Evolutionary conservation across 2,888 invertebrate species (phyloP).

Genomic region (Pedicia rivosa): DNA sequence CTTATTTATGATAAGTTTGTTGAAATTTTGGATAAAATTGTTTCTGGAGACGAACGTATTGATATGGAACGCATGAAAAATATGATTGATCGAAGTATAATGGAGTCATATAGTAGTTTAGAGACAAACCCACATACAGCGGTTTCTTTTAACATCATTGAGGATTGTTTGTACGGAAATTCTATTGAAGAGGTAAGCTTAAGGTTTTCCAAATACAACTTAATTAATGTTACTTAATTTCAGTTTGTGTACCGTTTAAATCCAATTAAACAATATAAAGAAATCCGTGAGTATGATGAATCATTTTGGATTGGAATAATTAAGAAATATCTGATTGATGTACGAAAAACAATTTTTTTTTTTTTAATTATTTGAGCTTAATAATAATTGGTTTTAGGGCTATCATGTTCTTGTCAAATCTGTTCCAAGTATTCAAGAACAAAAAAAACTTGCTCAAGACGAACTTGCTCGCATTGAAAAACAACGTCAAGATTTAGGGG

Average conservation of each 20-base stretch:
- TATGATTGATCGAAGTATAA: constrained; percentile 51
- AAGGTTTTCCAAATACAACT: too few species aligned
- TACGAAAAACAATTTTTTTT: too few species aligned
- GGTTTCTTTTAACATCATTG: constrained; percentile 61
- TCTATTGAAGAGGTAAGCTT: constrained; percentile 55
- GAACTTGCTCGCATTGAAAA: constrained; percentile 55
- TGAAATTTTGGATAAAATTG: constrained; percentile 32
- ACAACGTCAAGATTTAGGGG: constrained; percentile 47
- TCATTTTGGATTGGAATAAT: constrained; percentile 59
- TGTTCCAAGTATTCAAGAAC: constrained; percentile 45
- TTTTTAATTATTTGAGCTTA: too few species aligned
- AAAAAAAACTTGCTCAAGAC: constrained; percentile 47
- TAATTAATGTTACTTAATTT: too few species aligned
- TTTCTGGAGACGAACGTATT: constrained; percentile 33
- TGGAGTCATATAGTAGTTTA: constrained; percentile 51
- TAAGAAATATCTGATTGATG: constrained; percentile 34
- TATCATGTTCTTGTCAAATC: constrained; percentile 20
- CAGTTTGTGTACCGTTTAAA: constrained; percentile 55
- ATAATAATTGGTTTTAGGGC: too few species aligned
- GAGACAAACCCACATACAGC: constrained; percentile 64
- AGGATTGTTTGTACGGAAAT: constrained; percentile 69
- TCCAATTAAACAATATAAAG: constrained; percentile 41
- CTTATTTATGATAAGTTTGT: constrained; percentile 41
- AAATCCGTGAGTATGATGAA: constrained; percentile 32
- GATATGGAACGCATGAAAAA: constrained; percentile 62